Evolutionary conservation across 2,888 invertebrate species (phyloP), one percentile per base, ranked within the genome.

Genomic region (Adelognathus sp.): DNA sequence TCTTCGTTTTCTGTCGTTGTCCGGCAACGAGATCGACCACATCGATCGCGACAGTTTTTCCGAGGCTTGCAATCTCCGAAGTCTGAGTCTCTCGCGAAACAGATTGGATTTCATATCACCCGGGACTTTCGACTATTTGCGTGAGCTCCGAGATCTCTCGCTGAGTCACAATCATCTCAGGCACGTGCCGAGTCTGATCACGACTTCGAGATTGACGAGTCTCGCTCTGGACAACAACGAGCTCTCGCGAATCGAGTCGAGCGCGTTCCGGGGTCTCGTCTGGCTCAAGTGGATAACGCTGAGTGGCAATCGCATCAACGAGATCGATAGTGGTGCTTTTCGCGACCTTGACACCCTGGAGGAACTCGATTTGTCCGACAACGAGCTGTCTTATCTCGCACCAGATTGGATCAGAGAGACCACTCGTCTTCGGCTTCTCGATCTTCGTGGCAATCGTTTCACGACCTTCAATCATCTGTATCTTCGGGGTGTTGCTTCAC

Each of bases 181-280:
- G 0, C 11, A 4, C 1, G 14, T 89, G 1, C 86, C 88, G 1
- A 74, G 82, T 58, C 71, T 85, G n/a, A n/a, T n/a, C n/a, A n/a
- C n/a, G n/a, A n/a, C n/a, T n/a, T n/a, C n/a, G n/a, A 70, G 81
- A 2, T 41, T 90, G 3, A 82, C 73, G 0, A 85, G 61, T 31
- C 78, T 89, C 0, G 86, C 85, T 0, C 29, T 89, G 21, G 83
- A 82, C 14, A 72, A 84, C 24, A 90, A 90, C 56, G 21, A 79
- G 0, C 81, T 90, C 14, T 77, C 70, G 1, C 21, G 52, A 4
- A 72, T 90, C 11, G 52, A 64, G 1, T 11, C 78, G 1, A 73
- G 81, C 1, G 31, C 72, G 1, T 86, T 90, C 3, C 29, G 58
- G 2, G 75, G 85, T 21, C 60, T 88, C 3, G 56, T 61, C 1